These are phyloP conservation scores for Sphenopsis melanotis DNA, from an alignment of 2,797 vertebrate genomes.

Conservation along the genomic window DNA sequence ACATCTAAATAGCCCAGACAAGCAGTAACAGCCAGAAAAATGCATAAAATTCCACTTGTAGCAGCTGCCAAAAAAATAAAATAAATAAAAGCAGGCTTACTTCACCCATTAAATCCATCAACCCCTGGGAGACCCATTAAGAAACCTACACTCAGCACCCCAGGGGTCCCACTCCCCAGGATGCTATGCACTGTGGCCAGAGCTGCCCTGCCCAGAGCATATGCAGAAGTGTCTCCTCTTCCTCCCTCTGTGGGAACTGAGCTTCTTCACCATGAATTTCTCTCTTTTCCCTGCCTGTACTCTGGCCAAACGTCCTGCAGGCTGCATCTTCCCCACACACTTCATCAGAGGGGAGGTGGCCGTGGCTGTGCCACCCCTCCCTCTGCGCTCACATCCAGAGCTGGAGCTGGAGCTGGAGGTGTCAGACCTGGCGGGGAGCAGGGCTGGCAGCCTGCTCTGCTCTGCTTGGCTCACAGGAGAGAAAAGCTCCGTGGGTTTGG, in stretches of 20 bases:
- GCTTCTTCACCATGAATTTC: background rate
- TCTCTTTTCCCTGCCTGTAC: background rate
- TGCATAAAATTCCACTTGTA: constrained; percentile 52
- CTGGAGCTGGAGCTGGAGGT: background rate
- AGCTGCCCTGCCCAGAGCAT: background rate
- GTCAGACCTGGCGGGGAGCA: constrained; percentile 32
- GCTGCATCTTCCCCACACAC: background rate
- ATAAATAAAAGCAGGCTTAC: constrained; percentile 45
- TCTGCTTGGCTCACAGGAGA: background rate
- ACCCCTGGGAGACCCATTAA: background rate
- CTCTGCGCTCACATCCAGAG: background rate
- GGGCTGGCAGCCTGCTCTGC: constrained; percentile 26
- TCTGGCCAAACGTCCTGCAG: background rate
- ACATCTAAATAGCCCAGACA: constrained; percentile 40
- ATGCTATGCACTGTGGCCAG: background rate
- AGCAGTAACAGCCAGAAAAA: constrained; percentile 57
- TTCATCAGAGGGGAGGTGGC: constrained; percentile 1
- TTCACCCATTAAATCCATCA: constrained; percentile 58
- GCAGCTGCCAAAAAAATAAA: constrained; percentile 54
- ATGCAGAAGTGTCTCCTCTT: background rate
- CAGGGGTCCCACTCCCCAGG: constrained; percentile 29
- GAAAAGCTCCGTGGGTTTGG: background rate
- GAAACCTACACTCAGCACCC: background rate
- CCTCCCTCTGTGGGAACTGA: background rate
- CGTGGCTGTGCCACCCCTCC: background rate